phyloP scores from a whole-genome alignment of 2,888 invertebrate species.

The Anthrax anthrax region DNA sequence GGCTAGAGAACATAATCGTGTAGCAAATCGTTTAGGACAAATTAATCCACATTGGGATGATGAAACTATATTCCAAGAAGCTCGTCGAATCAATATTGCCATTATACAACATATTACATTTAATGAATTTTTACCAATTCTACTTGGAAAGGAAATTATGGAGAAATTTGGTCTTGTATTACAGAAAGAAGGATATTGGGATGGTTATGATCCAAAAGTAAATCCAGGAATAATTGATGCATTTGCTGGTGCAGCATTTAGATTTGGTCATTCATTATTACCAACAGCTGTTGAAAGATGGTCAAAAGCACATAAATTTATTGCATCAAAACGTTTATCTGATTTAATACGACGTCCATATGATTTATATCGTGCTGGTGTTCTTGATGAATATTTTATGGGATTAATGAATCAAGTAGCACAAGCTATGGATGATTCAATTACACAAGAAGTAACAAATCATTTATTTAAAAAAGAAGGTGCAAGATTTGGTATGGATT shows the following conservation, averaged over 20 bases:
- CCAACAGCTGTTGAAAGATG: constrained; percentile 85
- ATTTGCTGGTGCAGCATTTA: constrained; percentile 82
- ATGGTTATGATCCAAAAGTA: constrained; percentile 57
- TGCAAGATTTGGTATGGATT: constrained; percentile 66
- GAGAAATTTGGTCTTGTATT: constrained; percentile 75
- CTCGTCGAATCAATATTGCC: constrained; percentile 70
- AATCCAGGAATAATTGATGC: constrained; percentile 82
- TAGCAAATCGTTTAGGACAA: constrained; percentile 58
- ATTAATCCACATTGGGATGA: constrained; percentile 91
- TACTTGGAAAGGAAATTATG: constrained; percentile 83
- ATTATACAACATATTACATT: constrained; percentile 80
- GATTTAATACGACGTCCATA: constrained; percentile 79
- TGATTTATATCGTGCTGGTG: constrained; percentile 79
- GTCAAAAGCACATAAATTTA: constrained; percentile 90
- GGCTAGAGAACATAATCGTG: constrained; percentile 81
- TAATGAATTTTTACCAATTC: constrained; percentile 78
- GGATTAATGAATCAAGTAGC: constrained; percentile 88
- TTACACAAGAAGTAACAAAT: constrained; percentile 81
- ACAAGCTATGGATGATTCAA: constrained; percentile 89
- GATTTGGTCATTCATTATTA: constrained; percentile 80
- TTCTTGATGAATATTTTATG: constrained; percentile 83
- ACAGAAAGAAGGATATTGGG: constrained; percentile 53
- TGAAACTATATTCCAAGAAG: constrained; percentile 79
- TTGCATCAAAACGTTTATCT: constrained; percentile 77
- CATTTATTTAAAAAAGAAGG: constrained; percentile 73